These are phyloP conservation scores for Halcyon smyrnensis DNA, from an alignment of 2,797 vertebrate genomes.

Conservation along the genomic window DNA sequence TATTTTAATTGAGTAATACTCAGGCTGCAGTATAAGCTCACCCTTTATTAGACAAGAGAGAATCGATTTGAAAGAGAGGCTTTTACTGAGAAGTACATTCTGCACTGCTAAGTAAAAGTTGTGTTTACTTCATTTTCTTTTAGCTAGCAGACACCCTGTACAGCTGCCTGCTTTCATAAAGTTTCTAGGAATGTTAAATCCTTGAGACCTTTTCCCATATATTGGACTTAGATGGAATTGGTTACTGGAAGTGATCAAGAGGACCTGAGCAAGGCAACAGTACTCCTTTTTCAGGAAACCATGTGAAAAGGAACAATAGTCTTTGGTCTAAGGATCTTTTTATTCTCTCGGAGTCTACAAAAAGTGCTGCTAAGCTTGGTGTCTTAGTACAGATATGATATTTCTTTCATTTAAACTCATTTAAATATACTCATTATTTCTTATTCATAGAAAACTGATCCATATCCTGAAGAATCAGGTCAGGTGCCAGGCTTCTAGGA, in stretches of 20 bases:
- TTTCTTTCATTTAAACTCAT: constrained; percentile 59
- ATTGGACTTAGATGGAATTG: not conserved
- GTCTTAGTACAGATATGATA: not conserved
- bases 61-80: not conserved
- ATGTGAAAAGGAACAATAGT: constrained; percentile 3
- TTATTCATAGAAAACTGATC: constrained; percentile 43
- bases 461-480: constrained; percentile 46
- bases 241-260: constrained; percentile 47
- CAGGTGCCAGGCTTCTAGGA: constrained; percentile 36
- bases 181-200: constrained; percentile 1
- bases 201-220: not conserved
- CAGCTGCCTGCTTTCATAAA: not conserved
- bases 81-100: not conserved
- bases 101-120: not conserved
- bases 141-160: not conserved
- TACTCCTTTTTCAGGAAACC: constrained; percentile 22
- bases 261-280: constrained; percentile 16
- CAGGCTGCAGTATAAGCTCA: not conserved
- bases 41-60: not conserved
- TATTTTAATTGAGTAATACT: not conserved
- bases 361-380: constrained; percentile 13
- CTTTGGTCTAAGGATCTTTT: constrained; percentile 48
- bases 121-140: not conserved
- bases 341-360: constrained; percentile 22
- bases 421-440: constrained; percentile 60